These are phyloP conservation scores for Trinectes maculatus DNA, from an alignment of 2,113 vertebrate genomes.

Conservation along the genomic window DNA sequence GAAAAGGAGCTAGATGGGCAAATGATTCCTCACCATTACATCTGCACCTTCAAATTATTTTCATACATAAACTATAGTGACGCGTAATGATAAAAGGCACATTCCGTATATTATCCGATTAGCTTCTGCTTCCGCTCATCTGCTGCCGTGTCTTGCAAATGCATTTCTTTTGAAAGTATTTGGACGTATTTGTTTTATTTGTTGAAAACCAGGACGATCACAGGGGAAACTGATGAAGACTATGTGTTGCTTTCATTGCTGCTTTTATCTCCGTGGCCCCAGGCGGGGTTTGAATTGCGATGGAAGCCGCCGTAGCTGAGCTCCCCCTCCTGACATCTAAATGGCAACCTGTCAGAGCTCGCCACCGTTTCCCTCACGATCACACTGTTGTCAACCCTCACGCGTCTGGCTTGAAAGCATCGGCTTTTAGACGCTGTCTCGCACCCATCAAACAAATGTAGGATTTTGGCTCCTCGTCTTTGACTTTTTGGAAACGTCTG, in stretches of 20 bases:
- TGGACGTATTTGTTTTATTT: neutral
- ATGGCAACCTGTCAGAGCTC: neutral
- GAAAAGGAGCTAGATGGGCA: conserved; percentile 49
- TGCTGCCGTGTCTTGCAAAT: no score
- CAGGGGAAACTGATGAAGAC: neutral
- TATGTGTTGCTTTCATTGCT: neutral
- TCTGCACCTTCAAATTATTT: conserved; percentile 32
- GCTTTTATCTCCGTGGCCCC: neutral
- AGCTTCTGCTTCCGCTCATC: no score
- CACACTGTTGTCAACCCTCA: neutral
- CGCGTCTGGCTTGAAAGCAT: neutral
- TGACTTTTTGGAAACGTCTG: neutral
- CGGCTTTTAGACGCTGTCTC: neutral
- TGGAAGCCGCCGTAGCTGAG: neutral
- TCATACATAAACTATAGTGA: neutral
- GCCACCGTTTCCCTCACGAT: neutral
- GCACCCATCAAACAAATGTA: neutral
- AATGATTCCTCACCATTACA: conserved; percentile 13
- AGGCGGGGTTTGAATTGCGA: neutral
- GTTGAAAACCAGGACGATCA: neutral
- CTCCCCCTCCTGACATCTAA: neutral
- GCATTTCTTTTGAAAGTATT: no score
- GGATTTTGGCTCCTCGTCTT: neutral
- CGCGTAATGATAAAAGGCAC: no score
- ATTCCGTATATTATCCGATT: no score